Conservation (phyloP, 2,888 invertebrate genomes). For the Trichogramma evanescens region DNA sequence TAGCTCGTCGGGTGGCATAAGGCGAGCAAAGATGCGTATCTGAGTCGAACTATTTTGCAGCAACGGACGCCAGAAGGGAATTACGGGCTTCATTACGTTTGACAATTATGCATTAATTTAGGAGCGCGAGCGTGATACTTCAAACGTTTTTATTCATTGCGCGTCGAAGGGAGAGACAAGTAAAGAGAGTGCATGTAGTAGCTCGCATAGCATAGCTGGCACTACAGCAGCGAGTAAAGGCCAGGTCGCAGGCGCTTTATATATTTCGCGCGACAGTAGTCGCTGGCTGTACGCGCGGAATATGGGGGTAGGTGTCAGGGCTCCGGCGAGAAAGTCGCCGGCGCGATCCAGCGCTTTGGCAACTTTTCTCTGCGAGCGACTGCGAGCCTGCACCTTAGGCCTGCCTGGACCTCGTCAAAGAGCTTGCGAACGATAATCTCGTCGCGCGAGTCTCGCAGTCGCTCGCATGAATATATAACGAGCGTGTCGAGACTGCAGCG, state of each 20-base stretch:
- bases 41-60: constrained; percentile 23
- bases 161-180: constrained; percentile 37
- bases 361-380: constrained; percentile 12
- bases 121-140: constrained; percentile 44
- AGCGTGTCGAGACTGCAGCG: constrained; percentile 21
- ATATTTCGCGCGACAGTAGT: neutral
- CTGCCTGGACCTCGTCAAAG: constrained; percentile 37
- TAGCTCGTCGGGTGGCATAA: neutral
- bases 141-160: constrained; percentile 49
- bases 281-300: neutral
- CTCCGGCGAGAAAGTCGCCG: neutral
- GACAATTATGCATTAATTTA: constrained; percentile 49
- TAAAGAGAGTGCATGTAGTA: constrained; percentile 6
- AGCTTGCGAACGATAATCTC: constrained; percentile 42
- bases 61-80: constrained; percentile 27
- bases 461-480: constrained; percentile 41
- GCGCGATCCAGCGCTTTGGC: neutral
- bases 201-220: too few species aligned
- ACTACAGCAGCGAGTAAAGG: too few species aligned
- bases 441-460: constrained; percentile 28
- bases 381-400: constrained; percentile 4
- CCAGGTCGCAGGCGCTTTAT: too few species aligned
- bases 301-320: neutral
- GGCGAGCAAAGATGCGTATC: constrained; percentile 5
- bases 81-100: constrained; percentile 44